Base-by-base conservation (phyloP, 2,113 vertebrate genomes). In the Pterophyllum scalare region DNA sequence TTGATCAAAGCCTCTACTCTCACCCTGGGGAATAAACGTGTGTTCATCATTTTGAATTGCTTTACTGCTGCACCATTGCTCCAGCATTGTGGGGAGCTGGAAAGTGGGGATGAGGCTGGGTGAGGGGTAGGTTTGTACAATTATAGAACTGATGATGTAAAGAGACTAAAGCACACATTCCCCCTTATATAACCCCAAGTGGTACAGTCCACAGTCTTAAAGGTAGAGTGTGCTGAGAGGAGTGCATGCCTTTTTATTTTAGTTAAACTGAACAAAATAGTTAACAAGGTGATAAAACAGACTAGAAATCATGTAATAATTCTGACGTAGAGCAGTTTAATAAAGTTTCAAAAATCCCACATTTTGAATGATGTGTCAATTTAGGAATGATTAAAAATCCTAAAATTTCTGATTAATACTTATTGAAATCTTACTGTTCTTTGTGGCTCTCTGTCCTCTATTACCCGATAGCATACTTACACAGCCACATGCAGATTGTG, bases 171-270 rank as follows among this genome's bases (percentile, higher is more conserved):
- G 74, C 82, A 31, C 82, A 83, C 72, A 3, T 79, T 59, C 86
- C 91, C 89, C 90, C 49, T 76, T 65, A 85, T 81, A 82, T 87
- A 61, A 59, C 13, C 67, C 56, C 2, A 59, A 92, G 90, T 96
- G 95, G 95, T 95, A 94, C 77, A 9, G 77, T 87, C 95, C 95
- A 54, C 60, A 62, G 85, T 91, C 93, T 96, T 96, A 96, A 96
- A 96, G 95, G 91, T 76, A 94, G 81, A 95, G 93, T 59, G 89
- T 77, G 31, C 83, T 88, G 82, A 94, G 88, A 90, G 75, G 82
- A 84, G 72, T 83, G 82, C 38, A 46, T 72, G 17, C 20, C 43
- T 82, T 91, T 78, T 75, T 24, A 84, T 81, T 77, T 82, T 58
- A 79, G 19, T 79, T 14, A 13, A 77, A 61, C 20, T 75, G 17